Evolutionary conservation across 2,113 vertebrate species (phyloP).

Genomic region (Lamprotornis superbus): DNA sequence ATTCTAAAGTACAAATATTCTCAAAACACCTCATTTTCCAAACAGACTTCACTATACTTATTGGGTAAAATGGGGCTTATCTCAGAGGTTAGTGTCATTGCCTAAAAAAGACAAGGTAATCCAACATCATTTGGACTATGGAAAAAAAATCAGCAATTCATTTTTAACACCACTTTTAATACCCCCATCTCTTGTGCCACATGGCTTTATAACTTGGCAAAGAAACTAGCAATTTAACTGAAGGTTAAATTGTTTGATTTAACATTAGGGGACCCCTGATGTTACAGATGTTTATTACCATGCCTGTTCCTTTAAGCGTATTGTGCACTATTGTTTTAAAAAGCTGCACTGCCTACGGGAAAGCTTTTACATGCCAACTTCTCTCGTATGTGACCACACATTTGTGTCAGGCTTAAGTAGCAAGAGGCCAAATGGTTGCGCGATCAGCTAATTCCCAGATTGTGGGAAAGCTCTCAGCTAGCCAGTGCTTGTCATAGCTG

Average conservation of each 20-base stretch:
- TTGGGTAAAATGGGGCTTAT: neutral
- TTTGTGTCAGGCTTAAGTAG: neutral
- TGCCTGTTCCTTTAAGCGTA: neutral
- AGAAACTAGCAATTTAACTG: neutral
- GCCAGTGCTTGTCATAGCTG: neutral
- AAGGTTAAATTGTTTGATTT: neutral
- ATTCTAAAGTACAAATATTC: neutral
- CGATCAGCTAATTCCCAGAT: neutral
- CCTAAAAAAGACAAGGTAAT: neutral
- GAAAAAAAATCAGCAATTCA: neutral
- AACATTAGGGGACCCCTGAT: neutral
- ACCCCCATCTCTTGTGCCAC: accelerated
- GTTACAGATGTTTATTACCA: neutral
- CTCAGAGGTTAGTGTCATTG: neutral
- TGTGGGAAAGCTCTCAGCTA: neutral
- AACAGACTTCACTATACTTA: neutral
- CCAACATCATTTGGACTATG: neutral
- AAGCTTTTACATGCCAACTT: neutral
- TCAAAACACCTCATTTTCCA: neutral
- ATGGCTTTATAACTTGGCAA: neutral
- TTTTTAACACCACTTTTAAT: neutral
- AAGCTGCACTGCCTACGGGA: neutral
- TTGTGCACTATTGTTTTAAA: neutral
- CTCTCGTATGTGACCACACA: neutral
- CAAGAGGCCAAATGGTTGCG: neutral